Percentiles rank a stretch among this genome's conserved stretches.
Evolutionary conservation across 1,140 invertebrate species (phyloP).

Genomic region (Laupala kohalensis): DNA sequence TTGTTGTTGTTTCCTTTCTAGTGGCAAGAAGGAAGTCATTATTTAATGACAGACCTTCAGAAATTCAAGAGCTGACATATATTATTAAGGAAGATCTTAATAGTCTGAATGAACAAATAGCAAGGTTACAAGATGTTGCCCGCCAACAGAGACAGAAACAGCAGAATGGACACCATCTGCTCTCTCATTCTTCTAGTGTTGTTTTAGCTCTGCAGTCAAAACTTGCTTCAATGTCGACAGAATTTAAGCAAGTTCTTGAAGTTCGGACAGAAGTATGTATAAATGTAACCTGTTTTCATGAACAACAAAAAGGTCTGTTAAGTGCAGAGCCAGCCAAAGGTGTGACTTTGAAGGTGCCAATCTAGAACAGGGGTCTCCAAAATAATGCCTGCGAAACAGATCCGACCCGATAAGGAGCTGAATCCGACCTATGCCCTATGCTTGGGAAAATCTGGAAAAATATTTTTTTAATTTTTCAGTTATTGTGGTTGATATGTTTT

Average conservation of each 20-base stretch:
- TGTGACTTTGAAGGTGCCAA: not conserved
- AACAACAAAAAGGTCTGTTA: not conserved
- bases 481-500: too few species aligned
- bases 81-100: constrained; percentile 95
- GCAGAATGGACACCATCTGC: constrained; percentile 61
- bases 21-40: constrained; percentile 94
- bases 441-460: too few species aligned
- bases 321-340: not conserved
- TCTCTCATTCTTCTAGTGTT: constrained; percentile 91
- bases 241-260: constrained; percentile 90
- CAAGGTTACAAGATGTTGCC: constrained; percentile 65
- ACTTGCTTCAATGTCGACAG: constrained; percentile 88
- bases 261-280: constrained; percentile 52
- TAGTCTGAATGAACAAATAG: constrained; percentile 92
- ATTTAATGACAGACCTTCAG: constrained; percentile 88
- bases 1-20: constrained; percentile 33
- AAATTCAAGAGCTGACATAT: constrained; percentile 95
- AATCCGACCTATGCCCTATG: too few species aligned
- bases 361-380: too few species aligned
- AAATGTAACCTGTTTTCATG: not conserved
- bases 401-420: too few species aligned
- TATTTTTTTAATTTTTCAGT: too few species aligned
- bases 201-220: constrained; percentile 90
- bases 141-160: constrained; percentile 39
- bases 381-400: too few species aligned